Evolutionary conservation across 2,113 vertebrate species (phyloP).

Genomic region (Stictonetta naevosa): DNA sequence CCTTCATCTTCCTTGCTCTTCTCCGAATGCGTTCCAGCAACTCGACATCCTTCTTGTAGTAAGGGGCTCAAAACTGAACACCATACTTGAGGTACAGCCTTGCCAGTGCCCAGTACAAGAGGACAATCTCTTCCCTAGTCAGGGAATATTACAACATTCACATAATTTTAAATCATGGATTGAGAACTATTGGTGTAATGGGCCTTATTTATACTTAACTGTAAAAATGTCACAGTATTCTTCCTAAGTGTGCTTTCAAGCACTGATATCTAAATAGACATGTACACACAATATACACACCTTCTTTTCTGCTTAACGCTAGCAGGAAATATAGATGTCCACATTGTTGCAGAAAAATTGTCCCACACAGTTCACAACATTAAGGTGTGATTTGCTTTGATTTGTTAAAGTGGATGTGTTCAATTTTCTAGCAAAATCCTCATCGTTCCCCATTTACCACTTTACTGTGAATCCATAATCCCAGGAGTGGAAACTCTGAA

Average conservation of each 20-base stretch:
- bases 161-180: neutral
- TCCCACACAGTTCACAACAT: neutral
- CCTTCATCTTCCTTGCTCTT: no score
- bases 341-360: neutral
- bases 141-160: neutral
- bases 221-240: neutral
- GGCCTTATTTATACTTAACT: neutral
- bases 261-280: neutral
- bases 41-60: no score
- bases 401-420: slow-evolving; percentile 20
- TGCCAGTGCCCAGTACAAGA: neutral
- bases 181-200: neutral
- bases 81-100: neutral
- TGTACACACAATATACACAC: neutral
- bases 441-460: slow-evolving; percentile 1
- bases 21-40: no score
- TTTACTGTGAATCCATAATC: neutral
- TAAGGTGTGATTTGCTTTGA: neutral
- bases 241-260: neutral
- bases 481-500: slow-evolving; percentile 23
- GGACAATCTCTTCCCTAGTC: neutral
- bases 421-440: neutral
- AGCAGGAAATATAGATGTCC: neutral
- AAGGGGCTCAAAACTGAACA: no score
- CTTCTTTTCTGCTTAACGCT: neutral